These are phyloP conservation scores for Leuciscus idus DNA, from an alignment of 2,113 vertebrate species.

Conservation along the genomic window DNA sequence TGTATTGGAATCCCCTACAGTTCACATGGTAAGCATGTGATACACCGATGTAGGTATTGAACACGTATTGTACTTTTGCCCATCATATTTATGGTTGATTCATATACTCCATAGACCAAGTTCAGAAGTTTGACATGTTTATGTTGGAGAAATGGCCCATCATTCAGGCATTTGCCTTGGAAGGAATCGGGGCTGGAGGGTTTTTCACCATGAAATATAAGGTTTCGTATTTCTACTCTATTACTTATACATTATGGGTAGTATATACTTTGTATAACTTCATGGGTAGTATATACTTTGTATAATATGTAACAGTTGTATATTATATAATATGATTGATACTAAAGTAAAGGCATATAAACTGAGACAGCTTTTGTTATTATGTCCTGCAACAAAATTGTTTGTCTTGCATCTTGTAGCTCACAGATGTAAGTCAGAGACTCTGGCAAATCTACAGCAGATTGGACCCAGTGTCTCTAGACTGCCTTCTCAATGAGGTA, in stretches of 20 bases:
- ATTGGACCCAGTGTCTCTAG: conserved; percentile 90
- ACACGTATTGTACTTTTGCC: neutral
- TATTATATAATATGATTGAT: neutral
- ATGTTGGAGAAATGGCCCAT: conserved; percentile 97
- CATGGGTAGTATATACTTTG: neutral
- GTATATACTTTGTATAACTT: neutral
- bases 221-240: conserved; percentile 67
- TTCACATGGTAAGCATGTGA: conserved; percentile 80
- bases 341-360: neutral
- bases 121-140: conserved; percentile 97
- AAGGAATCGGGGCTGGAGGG: conserved; percentile 93
- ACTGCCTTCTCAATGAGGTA: conserved; percentile 88
- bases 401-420: conserved; percentile 69
- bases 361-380: neutral
- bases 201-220: conserved; percentile 98
- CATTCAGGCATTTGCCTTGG: conserved; percentile 94
- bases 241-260: neutral
- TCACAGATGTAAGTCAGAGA: conserved; percentile 90
- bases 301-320: neutral
- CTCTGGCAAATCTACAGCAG: conserved; percentile 89
- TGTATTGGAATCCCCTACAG: conserved; percentile 92
- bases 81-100: conserved; percentile 14
- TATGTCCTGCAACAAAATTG: neutral
- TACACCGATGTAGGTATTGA: neutral
- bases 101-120: conserved; percentile 78